A percentile compares a stretch with the other conserved stretches of the same genome.
These are phyloP conservation scores for Eilema sororculum DNA, from an alignment of 2,888 invertebrate species.

Conservation along the genomic window DNA sequence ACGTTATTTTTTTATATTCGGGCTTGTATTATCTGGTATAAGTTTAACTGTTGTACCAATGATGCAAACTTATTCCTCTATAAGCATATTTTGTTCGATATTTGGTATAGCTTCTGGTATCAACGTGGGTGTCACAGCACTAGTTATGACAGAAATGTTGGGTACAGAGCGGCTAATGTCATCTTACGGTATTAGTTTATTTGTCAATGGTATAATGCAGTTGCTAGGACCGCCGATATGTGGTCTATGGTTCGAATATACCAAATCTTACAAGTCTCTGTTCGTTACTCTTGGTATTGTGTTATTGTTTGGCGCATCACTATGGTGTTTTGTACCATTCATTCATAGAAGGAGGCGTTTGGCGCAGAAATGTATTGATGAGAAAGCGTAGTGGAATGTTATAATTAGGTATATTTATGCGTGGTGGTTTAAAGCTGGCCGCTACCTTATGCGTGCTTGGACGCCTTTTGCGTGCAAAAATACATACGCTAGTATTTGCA, in stretches of 20 bases:
- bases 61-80: conserved; percentile 88
- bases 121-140: conserved; percentile 94
- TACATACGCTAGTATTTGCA: too few relatives aligned
- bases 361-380: conserved; percentile 47
- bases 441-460: neutral
- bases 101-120: conserved; percentile 94
- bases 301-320: conserved; percentile 89
- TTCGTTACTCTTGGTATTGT: conserved; percentile 92
- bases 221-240: conserved; percentile 94
- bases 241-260: conserved; percentile 89
- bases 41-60: conserved; percentile 91
- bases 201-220: conserved; percentile 94
- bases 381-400: conserved; percentile 62
- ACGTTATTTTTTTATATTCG: conserved; percentile 93
- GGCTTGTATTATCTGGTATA: conserved; percentile 92
- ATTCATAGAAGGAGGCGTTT: conserved; percentile 80
- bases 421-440: conserved; percentile 7
- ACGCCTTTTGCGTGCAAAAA: neutral
- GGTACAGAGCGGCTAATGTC: conserved; percentile 94
- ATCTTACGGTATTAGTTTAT: conserved; percentile 94
- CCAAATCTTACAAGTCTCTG: conserved; percentile 90
- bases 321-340: conserved; percentile 93
- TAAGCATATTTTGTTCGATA: conserved; percentile 90
- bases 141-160: conserved; percentile 95
- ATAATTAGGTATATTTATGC: neutral